Conservation (phyloP, 2,888 invertebrate genomes). For the Anaspis maculata region DNA sequence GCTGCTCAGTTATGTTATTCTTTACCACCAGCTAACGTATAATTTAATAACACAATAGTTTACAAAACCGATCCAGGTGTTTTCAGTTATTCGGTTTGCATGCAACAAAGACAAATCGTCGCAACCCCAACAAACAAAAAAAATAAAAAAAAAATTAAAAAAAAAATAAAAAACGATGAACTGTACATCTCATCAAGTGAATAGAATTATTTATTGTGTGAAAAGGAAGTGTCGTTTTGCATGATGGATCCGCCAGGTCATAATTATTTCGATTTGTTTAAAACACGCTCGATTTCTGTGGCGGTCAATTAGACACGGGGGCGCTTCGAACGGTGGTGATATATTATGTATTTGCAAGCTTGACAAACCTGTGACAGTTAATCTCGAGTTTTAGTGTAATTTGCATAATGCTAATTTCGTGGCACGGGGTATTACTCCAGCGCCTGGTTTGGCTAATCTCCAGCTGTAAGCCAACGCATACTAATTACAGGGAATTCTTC, state of each 20-base stretch:
- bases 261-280: slow-evolving; percentile 5
- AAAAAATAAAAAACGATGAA: no score
- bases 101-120: no score
- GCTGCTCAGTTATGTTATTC: slow-evolving; percentile 6
- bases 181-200: no score
- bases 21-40: slow-evolving; percentile 9
- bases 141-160: no score
- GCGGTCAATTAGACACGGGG: slow-evolving; percentile 10
- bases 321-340: slow-evolving; percentile 20
- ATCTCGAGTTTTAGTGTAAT: slow-evolving; percentile 34
- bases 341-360: slow-evolving; percentile 28
- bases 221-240: slow-evolving; percentile 9
- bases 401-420: slow-evolving; percentile 38
- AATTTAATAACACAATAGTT: slow-evolving; percentile 12
- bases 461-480: slow-evolving; percentile 15
- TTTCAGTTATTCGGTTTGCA: no score
- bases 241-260: no score
- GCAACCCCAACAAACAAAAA: no score
- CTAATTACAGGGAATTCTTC: slow-evolving; percentile 23
- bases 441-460: slow-evolving; percentile 31
- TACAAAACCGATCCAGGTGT: slow-evolving; percentile 14
- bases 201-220: no score
- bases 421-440: slow-evolving; percentile 30
- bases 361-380: slow-evolving; percentile 39
- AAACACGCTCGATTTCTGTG: slow-evolving; percentile 1